Evolutionary conservation across 1,140 invertebrate genomes (phyloP).

Genomic region (Musca domestica): DNA sequence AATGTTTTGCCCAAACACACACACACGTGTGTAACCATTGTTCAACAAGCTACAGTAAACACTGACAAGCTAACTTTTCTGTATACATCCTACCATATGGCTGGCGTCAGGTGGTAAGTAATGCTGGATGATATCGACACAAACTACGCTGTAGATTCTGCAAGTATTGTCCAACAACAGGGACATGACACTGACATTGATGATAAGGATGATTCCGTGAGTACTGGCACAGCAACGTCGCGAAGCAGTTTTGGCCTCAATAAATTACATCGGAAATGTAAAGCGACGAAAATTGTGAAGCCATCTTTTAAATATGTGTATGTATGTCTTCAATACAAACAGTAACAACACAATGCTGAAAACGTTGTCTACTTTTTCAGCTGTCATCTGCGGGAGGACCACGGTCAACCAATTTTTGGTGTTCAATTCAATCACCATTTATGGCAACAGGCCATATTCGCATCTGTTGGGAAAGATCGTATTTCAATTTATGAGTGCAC

Average conservation of each 20-base stretch:
- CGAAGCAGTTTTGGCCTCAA: constrained; percentile 66
- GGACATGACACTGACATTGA: neutral
- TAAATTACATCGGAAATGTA: constrained; percentile 66
- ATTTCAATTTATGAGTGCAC: constrained; percentile 91
- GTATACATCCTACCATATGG: too few species aligned
- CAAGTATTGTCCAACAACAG: neutral
- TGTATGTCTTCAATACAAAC: constrained; percentile 36
- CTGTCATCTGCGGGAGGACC: constrained; percentile 85
- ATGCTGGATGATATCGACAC: too few species aligned
- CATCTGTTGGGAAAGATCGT: constrained; percentile 89
- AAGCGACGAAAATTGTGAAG: constrained; percentile 65
- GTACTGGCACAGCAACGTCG: constrained; percentile 81
- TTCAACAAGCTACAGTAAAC: too few species aligned
- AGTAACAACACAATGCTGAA: neutral
- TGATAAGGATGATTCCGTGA: constrained; percentile 72
- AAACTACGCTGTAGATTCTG: too few species aligned
- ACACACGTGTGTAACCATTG: too few species aligned
- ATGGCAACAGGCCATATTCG: constrained; percentile 86
- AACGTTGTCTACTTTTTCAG: constrained; percentile 51
- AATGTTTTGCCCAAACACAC: too few species aligned
- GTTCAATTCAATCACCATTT: constrained; percentile 90
- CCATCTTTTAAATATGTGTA: constrained; percentile 77
- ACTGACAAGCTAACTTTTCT: too few species aligned
- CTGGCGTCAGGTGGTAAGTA: too few species aligned
- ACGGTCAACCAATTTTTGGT: constrained; percentile 90